Base-by-base conservation (phyloP, 2,797 vertebrate species). In the Sarcoramphus papa region DNA sequence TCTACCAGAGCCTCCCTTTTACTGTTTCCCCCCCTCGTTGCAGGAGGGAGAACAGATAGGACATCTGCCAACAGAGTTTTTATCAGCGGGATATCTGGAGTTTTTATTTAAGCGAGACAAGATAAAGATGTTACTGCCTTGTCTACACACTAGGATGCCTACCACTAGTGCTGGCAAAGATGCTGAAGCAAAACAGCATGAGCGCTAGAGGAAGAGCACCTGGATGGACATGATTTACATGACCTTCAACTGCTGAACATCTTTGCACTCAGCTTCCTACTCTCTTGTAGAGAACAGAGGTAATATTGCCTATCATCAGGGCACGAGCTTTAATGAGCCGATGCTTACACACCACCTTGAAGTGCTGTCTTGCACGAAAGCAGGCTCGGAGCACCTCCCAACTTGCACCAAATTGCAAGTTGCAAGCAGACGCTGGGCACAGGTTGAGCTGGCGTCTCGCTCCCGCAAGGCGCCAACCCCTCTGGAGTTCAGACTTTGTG, bases 361-460 rank as follows among this genome's bases (percentile, higher is more conserved):
- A 88, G 62, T 0, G 0, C 35, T 60, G 73, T 37, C 57, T 84
- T 0, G 0, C 30, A 65, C 4, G 5, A 68, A 85, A 76, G 53
- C 17, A 23, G 60, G 35, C 76, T 74, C 4, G 0, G 77, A 83
- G 43, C 33, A 67, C 10, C 47, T 67, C 53, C 47, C 47, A 76
- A 0, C 50, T 33, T 57, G 12, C 67, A 80, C 35, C 47, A 75
- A 80, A 89, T 2, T 20, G 54, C 9, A 25, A 64, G 6, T 1
- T 65, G 24, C 4, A 24, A 74, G 69, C 33, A 56, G 60, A 45
- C 0, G 1, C 27, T 41, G 43, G 22, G 25, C 0, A 0, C 56
- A 47, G 54, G 35, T 12, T 56, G 57, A 86, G 48, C 28, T 62
- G 50, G 16, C 3, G 4, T 20, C 65, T 72, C 0, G 0, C 14